A percentile compares a stretch with the other conserved stretches of the same genome.
Evolutionary conservation across 2,797 vertebrate genomes (phyloP).

Genomic region (Platyrinchus mystaceus): DNA sequence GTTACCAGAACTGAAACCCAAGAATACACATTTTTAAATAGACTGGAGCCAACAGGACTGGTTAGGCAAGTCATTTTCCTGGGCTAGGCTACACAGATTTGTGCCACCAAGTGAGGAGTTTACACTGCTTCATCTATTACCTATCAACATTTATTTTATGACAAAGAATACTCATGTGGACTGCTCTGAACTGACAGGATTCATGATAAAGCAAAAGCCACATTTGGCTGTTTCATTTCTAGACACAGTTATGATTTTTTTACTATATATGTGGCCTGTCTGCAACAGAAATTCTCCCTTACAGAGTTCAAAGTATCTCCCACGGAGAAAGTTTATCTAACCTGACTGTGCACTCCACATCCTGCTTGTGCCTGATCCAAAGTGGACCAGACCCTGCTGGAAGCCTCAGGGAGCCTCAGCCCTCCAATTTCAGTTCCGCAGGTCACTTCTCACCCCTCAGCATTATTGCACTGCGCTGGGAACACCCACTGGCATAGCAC

Average conservation of each 20-base stretch:
- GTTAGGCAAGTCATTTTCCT: background rate
- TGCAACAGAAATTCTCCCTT: background rate
- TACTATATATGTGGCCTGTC: background rate
- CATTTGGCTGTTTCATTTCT: background rate
- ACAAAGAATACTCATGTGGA: background rate
- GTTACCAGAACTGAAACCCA: background rate
- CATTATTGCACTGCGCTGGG: background rate
- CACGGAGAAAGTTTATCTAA: background rate
- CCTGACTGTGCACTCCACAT: background rate
- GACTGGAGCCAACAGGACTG: background rate
- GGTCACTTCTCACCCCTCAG: background rate
- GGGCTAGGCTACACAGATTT: background rate
- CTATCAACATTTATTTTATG: background rate
- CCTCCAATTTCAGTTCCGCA: background rate
- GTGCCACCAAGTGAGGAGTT: background rate
- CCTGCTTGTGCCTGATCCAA: background rate
- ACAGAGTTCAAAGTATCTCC: constrained; percentile 4
- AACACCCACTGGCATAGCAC: background rate
- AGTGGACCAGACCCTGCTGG: background rate
- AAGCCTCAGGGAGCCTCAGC: background rate
- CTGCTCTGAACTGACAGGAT: background rate
- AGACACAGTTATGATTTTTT: background rate
- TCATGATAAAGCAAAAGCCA: background rate
- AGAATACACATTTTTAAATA: background rate
- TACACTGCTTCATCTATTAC: background rate